These are phyloP conservation scores for Rafetus swinhoei DNA, from an alignment of 2,113 vertebrate genomes.

Conservation along the genomic window DNA sequence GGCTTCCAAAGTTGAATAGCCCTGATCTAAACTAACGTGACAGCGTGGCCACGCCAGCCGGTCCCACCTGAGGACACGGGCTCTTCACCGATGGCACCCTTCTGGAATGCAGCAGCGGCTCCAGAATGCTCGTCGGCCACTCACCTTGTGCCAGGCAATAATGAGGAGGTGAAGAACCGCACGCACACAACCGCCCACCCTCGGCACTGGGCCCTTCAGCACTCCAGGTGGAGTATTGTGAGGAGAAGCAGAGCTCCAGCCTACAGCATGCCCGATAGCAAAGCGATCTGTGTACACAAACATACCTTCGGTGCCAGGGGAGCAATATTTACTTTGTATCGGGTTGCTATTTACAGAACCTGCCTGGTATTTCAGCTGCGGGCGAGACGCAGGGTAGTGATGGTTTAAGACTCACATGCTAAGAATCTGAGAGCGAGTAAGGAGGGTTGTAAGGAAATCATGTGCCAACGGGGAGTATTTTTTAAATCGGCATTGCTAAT, in stretches of 20 bases:
- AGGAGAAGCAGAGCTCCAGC: slow-evolving; percentile 42
- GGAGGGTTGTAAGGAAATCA: slow-evolving; percentile 17
- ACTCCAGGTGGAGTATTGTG: neutral
- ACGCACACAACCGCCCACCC: neutral
- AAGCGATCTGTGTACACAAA: neutral
- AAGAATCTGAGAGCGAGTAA: neutral
- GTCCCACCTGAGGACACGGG: neutral
- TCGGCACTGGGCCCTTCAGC: slow-evolving; percentile 37
- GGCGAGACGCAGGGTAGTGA: neutral
- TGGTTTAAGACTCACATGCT: neutral
- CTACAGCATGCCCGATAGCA: slow-evolving; percentile 40
- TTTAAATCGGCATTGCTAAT: slow-evolving; percentile 23
- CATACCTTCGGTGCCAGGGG: neutral
- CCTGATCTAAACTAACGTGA: neutral
- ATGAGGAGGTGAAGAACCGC: slow-evolving; percentile 6
- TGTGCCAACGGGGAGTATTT: neutral
- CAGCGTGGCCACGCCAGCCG: accelerated
- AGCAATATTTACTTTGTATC: slow-evolving; percentile 53
- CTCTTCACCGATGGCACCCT: slow-evolving; percentile 26
- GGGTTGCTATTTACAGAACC: neutral
- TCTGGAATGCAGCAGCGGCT: slow-evolving; percentile 29
- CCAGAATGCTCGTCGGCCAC: neutral
- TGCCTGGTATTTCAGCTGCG: slow-evolving; percentile 2
- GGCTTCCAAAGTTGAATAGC: neutral
- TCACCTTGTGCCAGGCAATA: neutral